Base-by-base conservation (phyloP, 2,888 invertebrate genomes). In the Tanytarsus gracilentus region DNA sequence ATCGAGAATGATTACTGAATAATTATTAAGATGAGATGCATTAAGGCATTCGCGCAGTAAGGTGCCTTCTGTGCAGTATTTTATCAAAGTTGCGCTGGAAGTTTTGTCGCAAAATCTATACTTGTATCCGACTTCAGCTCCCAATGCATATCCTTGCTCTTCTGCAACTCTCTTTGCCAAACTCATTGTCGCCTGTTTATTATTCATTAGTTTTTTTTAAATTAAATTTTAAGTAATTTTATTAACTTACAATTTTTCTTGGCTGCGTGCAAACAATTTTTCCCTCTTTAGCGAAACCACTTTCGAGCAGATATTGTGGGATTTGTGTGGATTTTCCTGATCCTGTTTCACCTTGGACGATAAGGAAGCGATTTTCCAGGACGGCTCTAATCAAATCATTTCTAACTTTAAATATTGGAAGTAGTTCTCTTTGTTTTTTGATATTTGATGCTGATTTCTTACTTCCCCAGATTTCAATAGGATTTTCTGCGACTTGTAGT, bases 311-410 rank as follows among this genome's bases (percentile, higher is more conserved):
- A 44, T 18, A 50, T 84, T 92, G 93, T 52, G 94, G 93, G 63
- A 96, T 83, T 77, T 96, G 96, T 0, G 96, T 97, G 69, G 94
- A 94, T 75, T 98, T 93, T 30, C 97, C 96, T 66, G 89, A 91
- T 26, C 96, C 96, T 0, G 99, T 99, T 76, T 99, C 99, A 0
- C 99, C 99, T 70, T 99, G 98, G 0, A 99, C 98, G 65, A 99
- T 97, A 44, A 99, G 77, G 66, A 99, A 95, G 76, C 92, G 92
- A 77, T 99, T 98, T 70, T 98, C 95, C 0, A 87, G 84, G 0
- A 98, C 90, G 3, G 98, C 95, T 79, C 95, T 94, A 1, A 93
- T 85, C 33, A 99, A 77, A 69, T 96, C 93, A 69, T 98, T 95
- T 64, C 91, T 87, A 18, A 99, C 78, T 71, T 95, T 95, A 71